Percentiles rank a stretch among this genome's conserved stretches.
Conservation (phyloP, 2,888 invertebrate genomes). For the Eupithecia pulchellata region DNA sequence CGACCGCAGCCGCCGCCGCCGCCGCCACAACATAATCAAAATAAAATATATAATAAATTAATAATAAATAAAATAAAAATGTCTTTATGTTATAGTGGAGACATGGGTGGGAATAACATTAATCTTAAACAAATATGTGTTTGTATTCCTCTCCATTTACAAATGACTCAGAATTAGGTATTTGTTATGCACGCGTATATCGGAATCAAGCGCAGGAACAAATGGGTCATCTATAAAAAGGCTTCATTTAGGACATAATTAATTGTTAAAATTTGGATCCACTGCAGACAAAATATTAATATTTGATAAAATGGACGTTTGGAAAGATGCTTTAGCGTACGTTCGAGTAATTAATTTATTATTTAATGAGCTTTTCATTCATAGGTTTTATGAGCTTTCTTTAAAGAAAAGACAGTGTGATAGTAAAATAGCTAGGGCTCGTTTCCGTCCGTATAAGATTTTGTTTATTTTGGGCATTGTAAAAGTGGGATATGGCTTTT, state of each 20-base stretch:
- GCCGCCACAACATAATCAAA: too few species aligned
- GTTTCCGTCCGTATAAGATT: neutral
- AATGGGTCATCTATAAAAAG: constrained; percentile 7
- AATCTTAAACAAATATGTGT: neutral
- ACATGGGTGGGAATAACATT: neutral
- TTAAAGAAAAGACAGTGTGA: neutral
- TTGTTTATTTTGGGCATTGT: neutral
- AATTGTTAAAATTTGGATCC: constrained; percentile 16
- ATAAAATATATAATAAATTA: too few species aligned
- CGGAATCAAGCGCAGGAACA: neutral
- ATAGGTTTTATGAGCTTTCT: neutral
- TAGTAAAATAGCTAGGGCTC: neutral
- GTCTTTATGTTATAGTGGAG: too few species aligned
- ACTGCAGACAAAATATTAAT: constrained; percentile 18
- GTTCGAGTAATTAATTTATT: neutral
- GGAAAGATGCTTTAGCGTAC: neutral
- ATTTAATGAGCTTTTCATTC: neutral
- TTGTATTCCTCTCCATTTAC: neutral
- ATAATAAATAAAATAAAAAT: too few species aligned
- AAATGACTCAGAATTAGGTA: neutral
- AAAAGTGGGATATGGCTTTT: neutral
- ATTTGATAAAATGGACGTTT: constrained; percentile 14
- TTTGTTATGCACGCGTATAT: too few species aligned
- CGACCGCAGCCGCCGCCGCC: neutral
- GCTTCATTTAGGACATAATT: constrained; percentile 23